Evolutionary conservation across 2,888 invertebrate genomes (phyloP).

Genomic region (Synanthedon vespiformis): DNA sequence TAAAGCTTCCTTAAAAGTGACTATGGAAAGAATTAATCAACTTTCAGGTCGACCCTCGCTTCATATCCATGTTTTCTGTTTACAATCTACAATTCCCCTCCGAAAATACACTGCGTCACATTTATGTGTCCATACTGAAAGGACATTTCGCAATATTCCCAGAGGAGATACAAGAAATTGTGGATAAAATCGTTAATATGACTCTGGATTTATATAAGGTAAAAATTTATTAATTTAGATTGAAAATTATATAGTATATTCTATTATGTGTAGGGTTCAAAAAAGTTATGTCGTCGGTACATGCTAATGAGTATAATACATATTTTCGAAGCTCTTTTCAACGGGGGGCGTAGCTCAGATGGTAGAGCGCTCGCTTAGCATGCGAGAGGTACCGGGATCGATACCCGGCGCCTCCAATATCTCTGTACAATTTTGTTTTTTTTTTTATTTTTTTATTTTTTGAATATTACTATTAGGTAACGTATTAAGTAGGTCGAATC

Average conservation of each 20-base stretch:
- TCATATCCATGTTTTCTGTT: constrained; percentile 90
- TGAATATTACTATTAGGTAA: no score
- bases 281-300: no score
- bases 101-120: constrained; percentile 80
- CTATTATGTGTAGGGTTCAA: no score
- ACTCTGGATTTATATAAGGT: constrained; percentile 88
- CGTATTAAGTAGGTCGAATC: no score
- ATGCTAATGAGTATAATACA: no score
- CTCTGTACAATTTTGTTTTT: no score
- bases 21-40: not conserved
- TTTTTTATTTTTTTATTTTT: no score
- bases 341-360: constrained; percentile 68
- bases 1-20: not conserved
- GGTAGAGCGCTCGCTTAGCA: constrained; percentile 72
- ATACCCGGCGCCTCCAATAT: constrained; percentile 70
- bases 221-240: constrained; percentile 2
- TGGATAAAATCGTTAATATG: constrained; percentile 78
- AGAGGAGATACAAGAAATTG: constrained; percentile 73
- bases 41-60: constrained; percentile 83
- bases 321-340: no score
- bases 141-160: constrained; percentile 83
- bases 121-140: constrained; percentile 83
- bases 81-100: constrained; percentile 89
- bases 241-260: not conserved
- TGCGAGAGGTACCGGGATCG: constrained; percentile 70